Base-by-base conservation (phyloP, 2,888 invertebrate species). In the Megamerina dolium region DNA sequence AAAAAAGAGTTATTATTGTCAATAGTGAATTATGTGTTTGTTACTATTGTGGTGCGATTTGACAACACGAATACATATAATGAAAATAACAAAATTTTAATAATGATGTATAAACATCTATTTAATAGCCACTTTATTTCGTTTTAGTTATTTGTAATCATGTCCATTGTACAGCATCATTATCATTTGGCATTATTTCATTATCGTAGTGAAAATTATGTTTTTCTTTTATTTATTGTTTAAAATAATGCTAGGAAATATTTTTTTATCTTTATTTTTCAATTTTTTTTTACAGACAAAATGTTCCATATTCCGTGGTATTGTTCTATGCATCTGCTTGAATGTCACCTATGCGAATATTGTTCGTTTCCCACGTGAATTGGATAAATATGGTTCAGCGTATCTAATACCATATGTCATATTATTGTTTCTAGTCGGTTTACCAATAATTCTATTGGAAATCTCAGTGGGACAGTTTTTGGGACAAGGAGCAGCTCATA, bases 251-350 rank as follows among this genome's bases (percentile, higher is more conserved):
- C 23, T 23, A 23, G 6, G 10, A 23, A 23, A 8, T 8, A 23
- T 23, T 23, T 23, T 23, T 8, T 23, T 12, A 14, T n/a, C 9
- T 9, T 12, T 13, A n/a, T n/a, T n/a, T n/a, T n/a, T 41, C 31
- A 46, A 36, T 41, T 40, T 48, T 43, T 27, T 51, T 40, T 64
- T 61, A 3, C 58, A 72, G 72, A 69, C 72, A 56, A 72, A 72
- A 66, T 72, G 72, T 54, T 72, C 72, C 43, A 64, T 72, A 51
- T 70, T 72, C 58, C 70, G 73, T 46, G 70, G 70, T 47, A 60
- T 72, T 38, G 61, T 72, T 50, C 59, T 72, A 48, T 72, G 72
- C 58, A 58, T 72, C 53, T 72, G 72, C 55, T 58, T 72, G 37
- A 72, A 72, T 55, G 53, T 72, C 48, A 69, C 70, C 51, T 72